A percentile compares a stretch with the other conserved stretches of the same genome.
These are phyloP conservation scores for Gorsachius goisagi DNA, from an alignment of 2,113 vertebrate genomes.

Conservation along the genomic window DNA sequence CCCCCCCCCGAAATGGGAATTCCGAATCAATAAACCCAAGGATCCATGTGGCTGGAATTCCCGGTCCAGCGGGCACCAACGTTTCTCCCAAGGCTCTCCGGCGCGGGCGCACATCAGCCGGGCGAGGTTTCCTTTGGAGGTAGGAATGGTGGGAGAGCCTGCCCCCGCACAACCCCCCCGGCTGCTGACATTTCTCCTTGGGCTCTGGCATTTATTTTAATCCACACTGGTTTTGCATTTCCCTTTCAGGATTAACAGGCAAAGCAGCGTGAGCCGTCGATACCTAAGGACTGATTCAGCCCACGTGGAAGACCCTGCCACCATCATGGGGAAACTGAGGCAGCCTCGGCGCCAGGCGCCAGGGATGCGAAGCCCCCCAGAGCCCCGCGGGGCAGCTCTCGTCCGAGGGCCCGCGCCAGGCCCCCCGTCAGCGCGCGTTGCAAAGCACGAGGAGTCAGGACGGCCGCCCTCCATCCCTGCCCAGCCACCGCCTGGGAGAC, in stretches of 20 bases:
- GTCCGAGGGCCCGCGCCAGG: accelerated
- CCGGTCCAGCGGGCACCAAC: background rate
- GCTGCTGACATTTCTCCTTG: background rate
- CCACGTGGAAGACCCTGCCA: accelerated
- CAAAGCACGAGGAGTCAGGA: accelerated
- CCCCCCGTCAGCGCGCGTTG: accelerated
- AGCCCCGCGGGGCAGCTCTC: accelerated
- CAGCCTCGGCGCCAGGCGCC: accelerated
- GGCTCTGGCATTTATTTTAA: constrained; percentile 12
- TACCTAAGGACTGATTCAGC: background rate
- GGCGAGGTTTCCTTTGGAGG: background rate
- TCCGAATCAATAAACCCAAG: background rate
- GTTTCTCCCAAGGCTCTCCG: background rate
- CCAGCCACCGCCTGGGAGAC: background rate
- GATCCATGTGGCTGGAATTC: background rate
- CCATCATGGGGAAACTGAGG: background rate
- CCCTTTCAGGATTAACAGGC: background rate
- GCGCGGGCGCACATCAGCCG: background rate
- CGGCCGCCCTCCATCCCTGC: background rate
- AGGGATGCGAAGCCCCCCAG: background rate
- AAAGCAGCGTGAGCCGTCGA: background rate
- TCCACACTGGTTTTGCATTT: background rate
- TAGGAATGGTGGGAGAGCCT: background rate
- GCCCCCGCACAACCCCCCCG: accelerated
- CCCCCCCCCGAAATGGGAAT: background rate